A percentile compares a stretch with the other conserved stretches of the same genome.
Conservation (phyloP, 2,797 vertebrate genomes). For the Microcaecilia unicolor region DNA sequence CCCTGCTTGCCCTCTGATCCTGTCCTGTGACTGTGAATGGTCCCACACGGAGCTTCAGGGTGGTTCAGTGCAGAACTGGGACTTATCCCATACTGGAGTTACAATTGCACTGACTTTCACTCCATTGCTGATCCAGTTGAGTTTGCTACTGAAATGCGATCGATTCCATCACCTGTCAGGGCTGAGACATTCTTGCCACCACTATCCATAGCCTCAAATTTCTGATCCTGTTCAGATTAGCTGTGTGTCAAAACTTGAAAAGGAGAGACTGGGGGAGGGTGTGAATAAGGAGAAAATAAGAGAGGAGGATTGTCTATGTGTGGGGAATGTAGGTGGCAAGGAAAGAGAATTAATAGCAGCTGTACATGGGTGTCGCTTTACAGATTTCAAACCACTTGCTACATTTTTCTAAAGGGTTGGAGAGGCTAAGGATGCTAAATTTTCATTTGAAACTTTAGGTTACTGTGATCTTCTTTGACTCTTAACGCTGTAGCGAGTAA, state of each 20-base stretch:
- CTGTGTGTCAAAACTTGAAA: conserved; percentile 45
- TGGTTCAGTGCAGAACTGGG: too few relatives aligned
- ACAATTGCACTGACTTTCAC: conserved; percentile 87
- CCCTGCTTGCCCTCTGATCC: too few relatives aligned
- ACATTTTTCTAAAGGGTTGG: conserved; percentile 27
- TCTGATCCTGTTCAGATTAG: conserved; percentile 59
- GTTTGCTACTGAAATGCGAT: conserved; percentile 83
- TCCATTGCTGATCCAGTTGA: conserved; percentile 78
- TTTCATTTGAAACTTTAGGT: too few relatives aligned
- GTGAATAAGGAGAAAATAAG: conserved; percentile 25
- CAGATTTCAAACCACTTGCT: conserved; percentile 46
- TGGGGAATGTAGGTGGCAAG: too few relatives aligned
- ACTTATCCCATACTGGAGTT: conserved; percentile 1
- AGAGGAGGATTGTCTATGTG: too few relatives aligned
- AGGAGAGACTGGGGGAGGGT: conserved; percentile 40
- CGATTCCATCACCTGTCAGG: conserved; percentile 77
- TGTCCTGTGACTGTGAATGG: too few relatives aligned
- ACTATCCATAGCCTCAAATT: conserved; percentile 52
- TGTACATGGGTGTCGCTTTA: conserved; percentile 48
- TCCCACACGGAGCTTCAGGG: too few relatives aligned
- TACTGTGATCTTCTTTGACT: too few relatives aligned
- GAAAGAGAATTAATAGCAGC: conserved; percentile 52
- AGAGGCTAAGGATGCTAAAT: not conserved
- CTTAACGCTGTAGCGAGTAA: too few relatives aligned
- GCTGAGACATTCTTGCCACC: conserved; percentile 57